Base-by-base conservation (phyloP, 2,888 invertebrate species). In the Buathra laborator region DNA sequence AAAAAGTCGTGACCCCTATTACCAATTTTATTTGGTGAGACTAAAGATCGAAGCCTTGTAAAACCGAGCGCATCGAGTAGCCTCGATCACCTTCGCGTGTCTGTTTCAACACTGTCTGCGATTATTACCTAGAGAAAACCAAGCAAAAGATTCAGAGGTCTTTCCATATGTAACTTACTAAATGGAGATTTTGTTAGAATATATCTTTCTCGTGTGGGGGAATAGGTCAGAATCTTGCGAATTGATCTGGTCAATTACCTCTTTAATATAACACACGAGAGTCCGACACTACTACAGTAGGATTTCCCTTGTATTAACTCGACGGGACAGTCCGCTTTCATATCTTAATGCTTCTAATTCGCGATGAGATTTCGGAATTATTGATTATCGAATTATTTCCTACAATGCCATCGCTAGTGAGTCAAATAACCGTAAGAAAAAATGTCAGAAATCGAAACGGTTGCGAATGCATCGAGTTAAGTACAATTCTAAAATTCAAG, bases 111-210 rank as follows among this genome's bases (percentile, higher is more conserved):
- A 24, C n/a, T 1, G 14, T 9, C 24, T n/a, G n/a, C 44, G 12
- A 56, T 74, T 74, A 29, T 37, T 14, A 43, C 24, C 44, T 3
- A 56, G n/a, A 2, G 19, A 7, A 12, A 74, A 62, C 29, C 24
- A 46, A 29, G 3, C n/a, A 44, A 14, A 29, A 74, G 10, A 7
- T 59, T 16, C n/a, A 56, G 3, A 12, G 19, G 7, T 7, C 43
- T 37, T 72, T 44, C 56, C 37, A 71, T 59, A 44, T 59, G 37
- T 56, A 19, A 43, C 56, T 56, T 56, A 16, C 19, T 10, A 12
- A n/a, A 53, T 71, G 32, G 4, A 44, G 44, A 72, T 56, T 59
- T 19, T 44, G 19, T 44, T 29, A 24, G 24, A 29, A 43, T 43
- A 44, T 14, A 56, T 56, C 53, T 19, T 19, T 10, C 10, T 9